Percentiles rank a stretch among this genome's conserved stretches.
phyloP scores from a whole-genome alignment of 2,888 invertebrate genomes.

The Lathronympha strigana region DNA sequence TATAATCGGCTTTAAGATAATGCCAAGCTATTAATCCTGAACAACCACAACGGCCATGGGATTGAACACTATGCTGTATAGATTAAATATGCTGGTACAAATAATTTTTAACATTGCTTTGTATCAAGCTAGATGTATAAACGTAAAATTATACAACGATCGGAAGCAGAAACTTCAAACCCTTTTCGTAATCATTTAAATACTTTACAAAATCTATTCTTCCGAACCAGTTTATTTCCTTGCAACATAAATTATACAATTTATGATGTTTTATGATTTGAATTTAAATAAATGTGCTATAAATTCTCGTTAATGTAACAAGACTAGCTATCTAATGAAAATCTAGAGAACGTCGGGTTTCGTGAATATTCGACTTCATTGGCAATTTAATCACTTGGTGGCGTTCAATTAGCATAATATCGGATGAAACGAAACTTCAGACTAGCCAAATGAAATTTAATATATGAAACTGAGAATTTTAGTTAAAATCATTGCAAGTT shows the following conservation, averaged over 20 bases:
- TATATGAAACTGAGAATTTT: too few species aligned
- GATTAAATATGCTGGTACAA: not conserved
- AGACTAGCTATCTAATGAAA: constrained; percentile 42
- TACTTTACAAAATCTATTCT: constrained; percentile 16
- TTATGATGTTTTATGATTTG: constrained; percentile 42
- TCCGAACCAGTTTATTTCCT: constrained; percentile 28
- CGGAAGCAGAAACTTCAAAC: not conserved
- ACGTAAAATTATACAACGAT: not conserved
- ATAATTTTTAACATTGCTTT: not conserved
- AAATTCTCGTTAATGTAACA: constrained; percentile 41
- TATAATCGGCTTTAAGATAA: constrained; percentile 32
- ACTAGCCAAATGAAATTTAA: constrained; percentile 10
- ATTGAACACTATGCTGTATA: not conserved
- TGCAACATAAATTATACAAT: constrained; percentile 38
- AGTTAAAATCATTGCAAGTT: too few species aligned
- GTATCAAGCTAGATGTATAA: not conserved
- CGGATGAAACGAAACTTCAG: constrained; percentile 17
- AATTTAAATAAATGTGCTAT: constrained; percentile 42
- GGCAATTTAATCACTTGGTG: constrained; percentile 40
- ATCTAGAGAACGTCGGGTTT: constrained; percentile 42
- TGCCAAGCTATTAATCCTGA: constrained; percentile 8
- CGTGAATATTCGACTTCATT: constrained; percentile 38
- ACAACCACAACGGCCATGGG: not conserved
- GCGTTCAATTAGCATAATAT: constrained; percentile 39
- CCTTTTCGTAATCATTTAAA: constrained; percentile 12